phyloP scores from a whole-genome alignment of 2,888 invertebrate species.

The Chaitophorus viminalis region DNA sequence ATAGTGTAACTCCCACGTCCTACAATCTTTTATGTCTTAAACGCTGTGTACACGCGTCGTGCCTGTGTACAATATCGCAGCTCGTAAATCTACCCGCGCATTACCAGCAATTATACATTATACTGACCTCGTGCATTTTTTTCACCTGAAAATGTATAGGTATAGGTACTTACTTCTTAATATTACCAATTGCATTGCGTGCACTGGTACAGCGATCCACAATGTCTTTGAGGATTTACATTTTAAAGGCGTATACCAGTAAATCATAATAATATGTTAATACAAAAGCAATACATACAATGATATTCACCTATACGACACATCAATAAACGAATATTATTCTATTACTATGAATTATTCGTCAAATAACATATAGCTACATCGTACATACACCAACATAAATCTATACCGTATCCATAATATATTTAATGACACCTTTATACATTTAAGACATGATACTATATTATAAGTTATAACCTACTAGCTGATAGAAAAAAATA shows the following conservation, averaged over 20 bases:
- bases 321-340: background rate
- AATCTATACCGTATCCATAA: no score
- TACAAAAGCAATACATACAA: background rate
- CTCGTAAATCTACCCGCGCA: constrained; percentile 45
- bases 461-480: no score
- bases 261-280: constrained; percentile 36
- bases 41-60: background rate
- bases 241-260: background rate
- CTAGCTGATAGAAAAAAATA: no score
- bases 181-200: background rate
- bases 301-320: background rate
- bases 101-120: constrained; percentile 14
- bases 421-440: no score
- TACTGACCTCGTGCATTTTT: constrained; percentile 29
- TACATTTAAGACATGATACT: no score
- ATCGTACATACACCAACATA: no score
- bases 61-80: background rate
- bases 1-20: background rate
- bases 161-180: no score
- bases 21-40: background rate
- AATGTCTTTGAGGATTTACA: background rate
- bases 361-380: background rate
- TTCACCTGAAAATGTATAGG: background rate
- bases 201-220: no score
- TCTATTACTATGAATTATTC: background rate